Evolutionary conservation across 1,140 invertebrate genomes (phyloP), one percentile per base, ranked within the genome.

Genomic region (Druon quercuslanigerum): DNA sequence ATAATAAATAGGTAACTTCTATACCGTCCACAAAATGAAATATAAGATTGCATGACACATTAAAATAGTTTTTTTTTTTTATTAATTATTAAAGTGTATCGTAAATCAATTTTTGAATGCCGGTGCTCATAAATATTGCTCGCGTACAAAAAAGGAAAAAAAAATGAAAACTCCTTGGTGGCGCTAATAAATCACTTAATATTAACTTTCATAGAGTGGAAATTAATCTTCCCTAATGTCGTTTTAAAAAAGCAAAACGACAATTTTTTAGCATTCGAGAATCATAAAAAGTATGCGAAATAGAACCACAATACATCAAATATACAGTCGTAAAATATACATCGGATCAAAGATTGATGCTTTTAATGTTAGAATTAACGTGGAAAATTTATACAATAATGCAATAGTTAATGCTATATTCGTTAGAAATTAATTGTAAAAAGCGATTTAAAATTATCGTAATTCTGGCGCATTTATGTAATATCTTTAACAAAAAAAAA

Each of bases 91-190:
- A 25, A 16, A 66, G 8, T 40, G 40, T 46, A 40, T 66, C 60
- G 25, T 66, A 40, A 66, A 66, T 66, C 60, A 66, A 66, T 40
- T 40, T 16, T 66, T 66, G 60, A 66, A 66, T 66, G 16, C n/a
- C n/a, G 2, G 33, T 16, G 13, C 14, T 66, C 60, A 66, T 66
- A 66, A 66, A 66, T 66, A 66, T 66, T 66, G 16, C 60, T 40
- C 60, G 3, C n/a, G n/a, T 17, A 20, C 5, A 56, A 56, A 17
- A 17, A 19, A n/a, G 20, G 54, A 6, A 56, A 56, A 56, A 54
- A 56, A 56, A 56, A 56, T 17, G 19, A 56, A 20, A 56, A 0
- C 17, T 56, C 20, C 17, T 19, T 56, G 20, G 8, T 17, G 17
- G 17, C 3, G 9, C 2, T 4, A 54, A 54, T 54, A 54, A 54